Percentiles rank a stretch among this genome's conserved stretches.
These are phyloP conservation scores for Lagocephalus sceleratus DNA, from an alignment of 2,797 vertebrate genomes.

Conservation along the genomic window DNA sequence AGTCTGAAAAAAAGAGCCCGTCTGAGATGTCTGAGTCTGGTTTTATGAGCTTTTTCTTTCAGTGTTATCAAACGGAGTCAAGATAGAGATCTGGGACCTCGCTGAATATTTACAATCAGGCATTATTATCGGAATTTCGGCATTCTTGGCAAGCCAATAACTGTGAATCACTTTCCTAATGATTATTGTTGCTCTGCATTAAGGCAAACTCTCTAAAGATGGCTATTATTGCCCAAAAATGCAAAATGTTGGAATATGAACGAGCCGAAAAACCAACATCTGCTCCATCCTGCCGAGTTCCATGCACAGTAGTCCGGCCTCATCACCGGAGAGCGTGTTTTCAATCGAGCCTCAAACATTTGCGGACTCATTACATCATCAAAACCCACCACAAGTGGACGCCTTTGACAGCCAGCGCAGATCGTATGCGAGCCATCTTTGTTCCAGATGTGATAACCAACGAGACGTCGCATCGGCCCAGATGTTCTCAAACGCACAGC, in stretches of 20 bases:
- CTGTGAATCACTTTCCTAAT: conserved; percentile 10
- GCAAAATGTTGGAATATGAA: conserved; percentile 22
- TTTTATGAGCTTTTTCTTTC: conserved; percentile 47
- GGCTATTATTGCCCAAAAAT: conserved; percentile 52
- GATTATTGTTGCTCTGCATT: conserved; percentile 29
- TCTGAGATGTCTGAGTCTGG: conserved; percentile 59
- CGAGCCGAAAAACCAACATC: conserved; percentile 30
- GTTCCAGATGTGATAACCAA: conserved; percentile 15
- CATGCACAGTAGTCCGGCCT: conserved; percentile 37
- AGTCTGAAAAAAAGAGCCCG: conserved; percentile 55
- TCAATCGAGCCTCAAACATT: conserved; percentile 15
- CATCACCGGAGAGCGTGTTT: conserved; percentile 25
- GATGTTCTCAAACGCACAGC: conserved; percentile 1
- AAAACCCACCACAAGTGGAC: conserved; percentile 1
- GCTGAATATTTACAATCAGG: conserved; percentile 26
- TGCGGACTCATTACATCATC: conserved; percentile 12
- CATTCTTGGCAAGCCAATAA: conserved; percentile 13
- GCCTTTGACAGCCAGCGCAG: conserved; percentile 7
- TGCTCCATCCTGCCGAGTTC: conserved; percentile 38
- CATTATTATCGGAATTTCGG: conserved; percentile 22
- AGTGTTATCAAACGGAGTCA: conserved; percentile 45
- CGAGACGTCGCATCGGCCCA: neutral
- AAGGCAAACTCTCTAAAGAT: conserved; percentile 35
- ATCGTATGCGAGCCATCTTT: conserved; percentile 15
- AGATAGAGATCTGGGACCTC: conserved; percentile 37